Evolutionary conservation across 2,888 invertebrate species (phyloP).

Genomic region (Rutpela maculata): DNA sequence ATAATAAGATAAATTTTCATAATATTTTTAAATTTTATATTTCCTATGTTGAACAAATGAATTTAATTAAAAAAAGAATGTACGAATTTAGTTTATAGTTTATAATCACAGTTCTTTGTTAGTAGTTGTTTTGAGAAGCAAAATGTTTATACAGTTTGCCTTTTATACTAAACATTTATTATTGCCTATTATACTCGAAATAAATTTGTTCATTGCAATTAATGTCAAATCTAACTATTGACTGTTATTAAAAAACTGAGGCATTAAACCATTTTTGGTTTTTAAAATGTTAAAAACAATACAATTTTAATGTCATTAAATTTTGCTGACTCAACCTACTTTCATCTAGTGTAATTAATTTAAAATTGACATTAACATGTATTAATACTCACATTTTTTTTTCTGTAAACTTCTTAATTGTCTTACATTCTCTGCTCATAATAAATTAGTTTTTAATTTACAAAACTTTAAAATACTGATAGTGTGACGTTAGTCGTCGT

Average conservation of each 20-base stretch:
- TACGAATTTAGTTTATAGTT: too few relatives aligned
- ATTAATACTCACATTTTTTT: conserved; percentile 17
- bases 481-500: not conserved
- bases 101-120: too few relatives aligned
- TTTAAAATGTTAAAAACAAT: not conserved
- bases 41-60: too few relatives aligned
- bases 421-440: conserved; percentile 19
- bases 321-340: conserved; percentile 1
- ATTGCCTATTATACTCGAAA: too few relatives aligned
- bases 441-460: conserved; percentile 21
- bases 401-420: conserved; percentile 2
- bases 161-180: too few relatives aligned
- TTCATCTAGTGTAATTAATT: conserved; percentile 5
- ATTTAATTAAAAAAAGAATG: too few relatives aligned
- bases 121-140: too few relatives aligned
- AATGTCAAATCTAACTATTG: too few relatives aligned
- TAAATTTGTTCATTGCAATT: too few relatives aligned
- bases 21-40: too few relatives aligned
- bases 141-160: too few relatives aligned
- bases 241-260: not conserved
- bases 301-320: not conserved
- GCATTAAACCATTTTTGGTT: not conserved
- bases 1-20: too few relatives aligned
- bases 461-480: not conserved
- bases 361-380: conserved; percentile 11